Percentiles rank a stretch among this genome's conserved stretches.
Evolutionary conservation across 2,888 invertebrate genomes (phyloP).

Genomic region (Ceratothoa steindachneri): DNA sequence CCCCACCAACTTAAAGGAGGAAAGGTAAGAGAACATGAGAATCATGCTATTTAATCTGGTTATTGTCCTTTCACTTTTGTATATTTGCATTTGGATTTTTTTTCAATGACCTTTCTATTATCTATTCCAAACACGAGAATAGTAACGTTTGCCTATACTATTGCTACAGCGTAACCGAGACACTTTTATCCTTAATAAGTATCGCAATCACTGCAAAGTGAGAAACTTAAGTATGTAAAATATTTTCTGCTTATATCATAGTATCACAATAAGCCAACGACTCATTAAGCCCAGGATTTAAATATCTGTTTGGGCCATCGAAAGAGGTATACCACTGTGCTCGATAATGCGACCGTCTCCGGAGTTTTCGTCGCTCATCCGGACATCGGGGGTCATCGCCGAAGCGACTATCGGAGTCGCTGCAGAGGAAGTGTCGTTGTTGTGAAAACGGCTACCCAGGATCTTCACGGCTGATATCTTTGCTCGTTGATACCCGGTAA

Average conservation of each 20-base stretch:
- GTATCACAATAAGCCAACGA: background rate
- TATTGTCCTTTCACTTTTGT: too few species aligned
- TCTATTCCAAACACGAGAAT: too few species aligned
- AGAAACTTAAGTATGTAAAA: background rate
- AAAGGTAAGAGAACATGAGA: too few species aligned
- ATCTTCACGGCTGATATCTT: constrained; percentile 82
- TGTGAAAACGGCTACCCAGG: constrained; percentile 53
- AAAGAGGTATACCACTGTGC: too few species aligned
- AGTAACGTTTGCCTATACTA: too few species aligned
- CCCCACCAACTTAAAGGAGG: too few species aligned
- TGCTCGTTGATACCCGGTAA: constrained; percentile 84
- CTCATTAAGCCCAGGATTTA: background rate
- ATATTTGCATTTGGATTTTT: too few species aligned
- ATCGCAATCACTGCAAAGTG: background rate
- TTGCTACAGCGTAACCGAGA: too few species aligned
- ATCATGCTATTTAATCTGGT: too few species aligned
- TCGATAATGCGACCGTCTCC: background rate
- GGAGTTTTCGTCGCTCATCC: background rate
- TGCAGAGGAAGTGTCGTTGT: constrained; percentile 26
- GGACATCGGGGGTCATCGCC: background rate
- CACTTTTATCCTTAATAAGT: background rate
- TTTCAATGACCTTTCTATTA: too few species aligned
- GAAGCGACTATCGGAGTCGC: background rate
- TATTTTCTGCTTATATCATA: background rate
- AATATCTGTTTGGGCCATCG: background rate